Conservation (phyloP, 2,888 invertebrate genomes). For the Apodemia zela region DNA sequence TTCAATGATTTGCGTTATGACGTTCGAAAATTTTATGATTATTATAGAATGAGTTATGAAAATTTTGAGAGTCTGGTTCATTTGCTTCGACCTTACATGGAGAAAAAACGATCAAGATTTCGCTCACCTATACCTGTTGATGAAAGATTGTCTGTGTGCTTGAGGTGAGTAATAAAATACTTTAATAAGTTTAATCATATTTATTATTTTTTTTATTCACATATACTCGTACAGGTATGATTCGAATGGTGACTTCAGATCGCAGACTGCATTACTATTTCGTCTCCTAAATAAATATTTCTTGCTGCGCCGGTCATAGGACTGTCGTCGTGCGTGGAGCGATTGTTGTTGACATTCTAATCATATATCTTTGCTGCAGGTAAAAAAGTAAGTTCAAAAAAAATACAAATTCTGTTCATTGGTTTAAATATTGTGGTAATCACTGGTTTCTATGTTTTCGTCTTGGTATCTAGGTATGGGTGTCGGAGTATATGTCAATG, state of each 20-base stretch:
- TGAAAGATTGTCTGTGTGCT: constrained; percentile 32
- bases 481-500: constrained; percentile 32
- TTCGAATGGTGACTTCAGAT: no score
- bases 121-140: constrained; percentile 31
- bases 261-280: no score
- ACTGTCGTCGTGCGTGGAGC: no score
- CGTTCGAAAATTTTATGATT: constrained; percentile 28
- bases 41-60: constrained; percentile 28
- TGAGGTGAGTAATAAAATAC: constrained; percentile 24
- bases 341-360: no score
- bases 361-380: no score
- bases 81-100: constrained; percentile 25
- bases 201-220: constrained; percentile 30
- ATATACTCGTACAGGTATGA: constrained; percentile 31
- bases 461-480: no score
- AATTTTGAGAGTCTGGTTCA: constrained; percentile 28
- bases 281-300: no score
- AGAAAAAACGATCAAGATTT: constrained; percentile 26
- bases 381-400: no score
- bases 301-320: no score
- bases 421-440: no score
- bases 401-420: no score
- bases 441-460: no score
- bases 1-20: constrained; percentile 31
- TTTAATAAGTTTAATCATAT: constrained; percentile 29